Percentiles rank a stretch among this genome's conserved stretches.
Conservation (phyloP, 2,888 invertebrate genomes). For the Stratiomys singularior region DNA sequence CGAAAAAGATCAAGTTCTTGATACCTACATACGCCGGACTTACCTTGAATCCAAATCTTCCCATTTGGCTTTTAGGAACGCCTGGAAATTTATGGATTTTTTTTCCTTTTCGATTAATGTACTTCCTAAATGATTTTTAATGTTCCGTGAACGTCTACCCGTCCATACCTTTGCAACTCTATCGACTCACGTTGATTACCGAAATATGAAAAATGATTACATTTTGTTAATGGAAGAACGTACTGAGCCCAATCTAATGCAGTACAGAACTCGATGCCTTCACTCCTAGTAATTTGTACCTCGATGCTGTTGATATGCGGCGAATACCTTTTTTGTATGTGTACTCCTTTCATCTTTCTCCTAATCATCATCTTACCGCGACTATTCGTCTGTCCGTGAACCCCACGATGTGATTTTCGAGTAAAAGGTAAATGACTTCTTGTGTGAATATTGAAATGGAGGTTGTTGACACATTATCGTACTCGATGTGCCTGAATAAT, state of each 20-base stretch:
- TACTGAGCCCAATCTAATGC: conserved; percentile 1
- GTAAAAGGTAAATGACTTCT: conserved; percentile 37
- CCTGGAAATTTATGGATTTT: conserved; percentile 22
- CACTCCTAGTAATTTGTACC: not conserved
- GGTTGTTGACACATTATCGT: conserved; percentile 41
- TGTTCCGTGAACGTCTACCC: conserved; percentile 16
- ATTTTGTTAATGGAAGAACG: conserved; percentile 39
- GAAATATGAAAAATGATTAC: conserved; percentile 38
- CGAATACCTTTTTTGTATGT: not conserved
- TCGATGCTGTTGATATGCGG: not conserved
- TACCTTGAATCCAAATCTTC: conserved; percentile 10
- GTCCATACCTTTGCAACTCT: not conserved
- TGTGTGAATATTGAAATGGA: conserved; percentile 23
- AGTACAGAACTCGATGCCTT: conserved; percentile 5
- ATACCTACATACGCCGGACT: conserved; percentile 5
- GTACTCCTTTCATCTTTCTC: not conserved
- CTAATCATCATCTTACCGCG: conserved; percentile 21
- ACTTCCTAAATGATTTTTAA: conserved; percentile 40
- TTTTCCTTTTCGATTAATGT: conserved; percentile 29
- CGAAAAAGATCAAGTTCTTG: not conserved
- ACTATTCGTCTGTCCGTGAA: not conserved
- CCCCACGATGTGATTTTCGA: not conserved
- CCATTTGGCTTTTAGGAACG: too few relatives aligned
- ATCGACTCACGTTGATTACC: conserved; percentile 23
- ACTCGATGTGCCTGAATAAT: not conserved